Evolutionary conservation across 2,888 invertebrate genomes (phyloP).

Genomic region (Helicoverpa assulta): DNA sequence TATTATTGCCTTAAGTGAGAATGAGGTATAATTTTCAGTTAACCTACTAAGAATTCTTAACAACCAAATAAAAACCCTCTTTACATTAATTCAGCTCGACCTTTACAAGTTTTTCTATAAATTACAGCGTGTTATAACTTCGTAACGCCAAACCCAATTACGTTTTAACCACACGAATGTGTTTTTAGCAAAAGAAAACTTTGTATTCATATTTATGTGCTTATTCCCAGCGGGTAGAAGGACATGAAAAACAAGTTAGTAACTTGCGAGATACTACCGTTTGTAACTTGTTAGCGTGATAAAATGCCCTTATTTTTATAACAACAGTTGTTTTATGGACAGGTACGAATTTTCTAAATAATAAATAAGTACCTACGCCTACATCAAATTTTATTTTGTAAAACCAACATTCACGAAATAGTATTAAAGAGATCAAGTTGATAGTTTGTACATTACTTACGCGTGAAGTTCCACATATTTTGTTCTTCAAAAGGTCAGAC

Average conservation of each 20-base stretch:
- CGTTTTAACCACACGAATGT: constrained; percentile 11
- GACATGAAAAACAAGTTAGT: constrained; percentile 37
- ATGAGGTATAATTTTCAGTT: too few relatives aligned
- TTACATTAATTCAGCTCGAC: neutral
- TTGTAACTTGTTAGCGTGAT: constrained; percentile 44
- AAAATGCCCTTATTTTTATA: constrained; percentile 35
- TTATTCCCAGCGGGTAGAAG: constrained; percentile 34
- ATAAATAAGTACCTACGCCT: neutral
- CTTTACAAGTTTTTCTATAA: neutral
- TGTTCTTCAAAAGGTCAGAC: neutral
- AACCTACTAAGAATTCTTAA: too few relatives aligned
- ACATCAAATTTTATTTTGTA: too few relatives aligned
- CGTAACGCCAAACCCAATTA: constrained; percentile 8
- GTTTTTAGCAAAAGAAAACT: constrained; percentile 9
- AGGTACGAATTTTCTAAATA: constrained; percentile 21
- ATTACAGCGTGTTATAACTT: neutral
- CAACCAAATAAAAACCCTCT: neutral
- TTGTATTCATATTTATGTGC: constrained; percentile 23
- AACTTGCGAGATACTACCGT: constrained; percentile 25
- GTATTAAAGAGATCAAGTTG: too few relatives aligned
- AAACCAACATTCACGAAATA: too few relatives aligned
- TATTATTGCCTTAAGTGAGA: too few relatives aligned
- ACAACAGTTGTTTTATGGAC: neutral
- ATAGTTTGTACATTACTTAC: too few relatives aligned
- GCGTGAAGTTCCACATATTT: neutral